Evolutionary conservation across 2,797 vertebrate species (phyloP), one percentile per base, ranked within the genome.

Genomic region (Arrhamphus sclerolepis): DNA sequence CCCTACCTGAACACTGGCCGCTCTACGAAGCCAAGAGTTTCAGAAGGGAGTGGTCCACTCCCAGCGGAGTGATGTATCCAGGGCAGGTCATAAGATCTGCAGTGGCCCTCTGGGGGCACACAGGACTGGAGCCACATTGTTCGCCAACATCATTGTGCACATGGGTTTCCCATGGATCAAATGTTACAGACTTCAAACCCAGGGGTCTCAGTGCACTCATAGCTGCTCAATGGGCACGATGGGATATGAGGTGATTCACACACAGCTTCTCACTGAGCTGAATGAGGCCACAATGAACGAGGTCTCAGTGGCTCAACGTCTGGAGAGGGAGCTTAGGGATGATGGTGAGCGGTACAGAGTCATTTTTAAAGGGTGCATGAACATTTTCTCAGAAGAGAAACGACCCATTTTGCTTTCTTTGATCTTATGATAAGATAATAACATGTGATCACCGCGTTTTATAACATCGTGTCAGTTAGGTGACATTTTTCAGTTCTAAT

Each of bases 71-170:
- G 84, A 83, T 88, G 87, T 89, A 92, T 92, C 85, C 88, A 89
- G 91, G 89, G 85, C 90, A 90, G 87, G 89, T 89, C 90, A 92
- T 90, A 87, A 63, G 89, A 92, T 94, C 92, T 65, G 72, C 80
- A 90, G 92, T 39, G 91, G 89, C 71, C 90, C 92, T 55, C 93
- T 82, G 17, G 90, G 91, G 75, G 93, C 84, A 57, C 40, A 60
- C 76, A 77, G 80, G 94, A 96, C 72, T 93, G 92, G 80, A 87
- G 74, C 69, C 46, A 90, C 94, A 83, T 93, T 94, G 88, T 94
- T 89, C 58, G 55, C 89, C 14, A 53, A 85, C 72, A 66, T 86
- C 82, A 89, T 93, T 93, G 91, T 93, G 85, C 75, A 51, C 28
- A 5, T 77, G 75, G 87, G 70, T 90, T 93, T 93, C 92, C 92